Conservation (phyloP, 2,113 vertebrate species). For the Microcebus griseorufus region DNA sequence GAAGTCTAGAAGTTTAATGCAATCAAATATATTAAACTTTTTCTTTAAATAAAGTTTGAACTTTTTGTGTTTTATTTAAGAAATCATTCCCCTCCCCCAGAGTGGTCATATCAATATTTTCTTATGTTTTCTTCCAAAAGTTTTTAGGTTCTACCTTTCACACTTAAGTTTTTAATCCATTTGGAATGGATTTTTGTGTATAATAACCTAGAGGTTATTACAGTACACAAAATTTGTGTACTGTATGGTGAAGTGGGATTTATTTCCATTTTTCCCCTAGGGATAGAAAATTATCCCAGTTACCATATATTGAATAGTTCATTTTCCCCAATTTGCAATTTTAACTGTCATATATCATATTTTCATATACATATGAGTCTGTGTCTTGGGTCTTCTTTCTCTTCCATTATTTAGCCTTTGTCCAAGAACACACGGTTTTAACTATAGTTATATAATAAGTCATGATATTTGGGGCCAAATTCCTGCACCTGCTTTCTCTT, state of each 20-base stretch:
- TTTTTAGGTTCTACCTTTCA: not conserved
- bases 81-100: not conserved
- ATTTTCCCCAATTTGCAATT: slow-evolving; percentile 10
- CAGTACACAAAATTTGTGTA: not conserved
- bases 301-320: not conserved
- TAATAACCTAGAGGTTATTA: not conserved
- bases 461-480: not conserved
- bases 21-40: not conserved
- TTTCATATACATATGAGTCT: not conserved
- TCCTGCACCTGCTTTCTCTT: not conserved
- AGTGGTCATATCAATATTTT: not conserved
- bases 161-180: slow-evolving; percentile 15
- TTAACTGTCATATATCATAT: not conserved
- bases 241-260: not conserved
- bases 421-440: not conserved
- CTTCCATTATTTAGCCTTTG: not conserved
- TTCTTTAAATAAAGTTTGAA: slow-evolving; percentile 12
- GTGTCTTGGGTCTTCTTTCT: not conserved
- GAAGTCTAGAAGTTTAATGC: not conserved
- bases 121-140: slow-evolving; percentile 13
- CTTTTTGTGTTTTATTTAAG: slow-evolving; percentile 2
- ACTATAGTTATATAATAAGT: not conserved
- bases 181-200: not conserved
- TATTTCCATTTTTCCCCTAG: not conserved
- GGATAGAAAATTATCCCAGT: not conserved